Base-by-base conservation (phyloP, 2,888 invertebrate species). In the Meteorus colon region DNA sequence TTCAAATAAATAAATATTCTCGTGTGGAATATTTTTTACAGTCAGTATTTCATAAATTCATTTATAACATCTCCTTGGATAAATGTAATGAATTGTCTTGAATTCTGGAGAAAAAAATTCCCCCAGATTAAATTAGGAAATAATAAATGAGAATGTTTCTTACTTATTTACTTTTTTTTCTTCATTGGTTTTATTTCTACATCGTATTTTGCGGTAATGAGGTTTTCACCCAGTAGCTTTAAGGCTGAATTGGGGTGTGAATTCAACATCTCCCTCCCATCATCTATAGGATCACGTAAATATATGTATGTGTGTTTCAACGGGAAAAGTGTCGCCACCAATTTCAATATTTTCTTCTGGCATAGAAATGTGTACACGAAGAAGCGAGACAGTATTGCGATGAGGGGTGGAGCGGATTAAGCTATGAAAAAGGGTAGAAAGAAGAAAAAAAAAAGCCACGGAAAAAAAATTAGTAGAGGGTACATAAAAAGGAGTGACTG, bases 301-400 rank as follows among this genome's bases (percentile, higher is more conserved):
- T 67, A n/a, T 48, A n/a, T 48, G 1, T n/a, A 48, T n/a, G 16
- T n/a, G 4, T 48, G 3, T 16, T 48, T n/a, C 48, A 48, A 16
- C n/a, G n/a, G 2, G 48, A n/a, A 48, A 62, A 65, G 75, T 72
- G 68, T 71, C 70, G 59, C 73, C 48, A 55, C 74, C 76, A 81
- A 80, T 80, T 80, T 81, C 78, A 79, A 81, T 81, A 80, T 81
- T 80, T 81, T 80, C 74, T 80, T 76, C 60, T 78, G 77, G 76
- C 48, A 16, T 74, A 75, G 76, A 73, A 70, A 68, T 72, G 78
- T 66, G 59, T 68, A 34, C 37, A 45, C 27, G 55, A 41, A 63
- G 66, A 63, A 72, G 72, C 31, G 62, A 60, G 45, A 65, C 19
- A 31, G 31, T n/a, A 29, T 48, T n/a, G 48, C 29, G 63, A 24